Evolutionary conservation across 2,797 vertebrate genomes (phyloP).

Genomic region (Coracias cyanogaster): DNA sequence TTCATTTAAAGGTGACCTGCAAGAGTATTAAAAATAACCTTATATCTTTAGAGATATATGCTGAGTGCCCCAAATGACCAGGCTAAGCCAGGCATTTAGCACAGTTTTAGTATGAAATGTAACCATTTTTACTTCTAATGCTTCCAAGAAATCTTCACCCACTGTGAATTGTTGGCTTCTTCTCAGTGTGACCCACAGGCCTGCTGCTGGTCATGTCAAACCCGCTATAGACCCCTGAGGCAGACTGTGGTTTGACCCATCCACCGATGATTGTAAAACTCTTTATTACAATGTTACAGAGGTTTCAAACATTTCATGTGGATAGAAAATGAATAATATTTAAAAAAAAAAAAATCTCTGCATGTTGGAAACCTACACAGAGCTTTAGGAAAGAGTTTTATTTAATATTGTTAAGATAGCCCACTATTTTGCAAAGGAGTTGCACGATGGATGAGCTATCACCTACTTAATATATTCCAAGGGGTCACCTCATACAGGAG

Average conservation of each 20-base stretch:
- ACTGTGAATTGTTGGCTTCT: neutral
- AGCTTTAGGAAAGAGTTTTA: neutral
- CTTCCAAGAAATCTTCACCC: neutral
- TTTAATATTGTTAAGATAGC: neutral
- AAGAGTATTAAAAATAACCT: constrained; percentile 40
- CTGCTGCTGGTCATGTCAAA: neutral
- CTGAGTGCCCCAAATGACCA: neutral
- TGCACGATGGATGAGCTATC: accelerated
- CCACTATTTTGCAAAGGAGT: neutral
- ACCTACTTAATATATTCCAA: neutral
- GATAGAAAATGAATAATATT: neutral
- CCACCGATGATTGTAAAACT: neutral
- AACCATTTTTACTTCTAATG: neutral
- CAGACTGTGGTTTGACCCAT: neutral
- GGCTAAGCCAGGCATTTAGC: neutral
- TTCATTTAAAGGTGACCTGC: constrained; percentile 20
- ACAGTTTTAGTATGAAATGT: constrained; percentile 15
- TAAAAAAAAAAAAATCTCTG: neutral
- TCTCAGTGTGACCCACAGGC: neutral
- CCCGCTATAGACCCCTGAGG: neutral
- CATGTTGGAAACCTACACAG: neutral
- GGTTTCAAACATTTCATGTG: neutral
- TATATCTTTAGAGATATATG: neutral
- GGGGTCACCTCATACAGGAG: neutral
- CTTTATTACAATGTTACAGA: neutral